These are phyloP conservation scores for Apis cerana DNA, from an alignment of 1,140 invertebrate genomes.

Conservation along the genomic window DNA sequence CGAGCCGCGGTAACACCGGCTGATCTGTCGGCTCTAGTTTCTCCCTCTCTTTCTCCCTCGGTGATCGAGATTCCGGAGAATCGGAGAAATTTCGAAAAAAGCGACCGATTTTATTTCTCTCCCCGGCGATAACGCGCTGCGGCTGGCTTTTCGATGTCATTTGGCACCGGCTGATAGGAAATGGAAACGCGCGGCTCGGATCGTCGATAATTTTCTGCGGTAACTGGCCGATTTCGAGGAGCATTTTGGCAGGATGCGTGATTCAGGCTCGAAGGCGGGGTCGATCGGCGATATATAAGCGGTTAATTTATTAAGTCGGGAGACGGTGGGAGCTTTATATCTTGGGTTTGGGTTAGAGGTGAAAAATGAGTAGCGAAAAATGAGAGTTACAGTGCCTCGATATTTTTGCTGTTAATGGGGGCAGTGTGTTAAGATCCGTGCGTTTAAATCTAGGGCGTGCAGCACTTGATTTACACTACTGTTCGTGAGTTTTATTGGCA, in stretches of 20 bases:
- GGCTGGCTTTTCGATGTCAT: conserved; percentile 7
- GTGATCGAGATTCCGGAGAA: conserved; percentile 45
- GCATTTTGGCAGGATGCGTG: neutral
- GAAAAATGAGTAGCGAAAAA: too few relatives aligned
- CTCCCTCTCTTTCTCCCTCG: conserved; percentile 68
- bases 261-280: neutral
- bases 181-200: neutral
- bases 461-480: too few relatives aligned
- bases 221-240: conserved; percentile 11
- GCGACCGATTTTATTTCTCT: conserved; percentile 7
- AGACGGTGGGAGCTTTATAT: neutral
- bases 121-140: conserved; percentile 4
- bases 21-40: conserved; percentile 65
- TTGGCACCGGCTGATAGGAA: conserved; percentile 12
- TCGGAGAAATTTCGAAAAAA: conserved; percentile 48
- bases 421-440: too few relatives aligned
- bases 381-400: too few relatives aligned
- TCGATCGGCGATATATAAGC: neutral
- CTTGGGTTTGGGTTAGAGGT: too few relatives aligned
- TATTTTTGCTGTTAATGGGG: too few relatives aligned
- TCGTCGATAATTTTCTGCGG: conserved; percentile 23
- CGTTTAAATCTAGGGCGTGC: too few relatives aligned
- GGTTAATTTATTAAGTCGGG: conserved; percentile 2
- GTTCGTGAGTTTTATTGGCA: too few relatives aligned
- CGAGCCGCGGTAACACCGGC: conserved; percentile 59